Base-by-base conservation (phyloP, 2,113 vertebrate genomes). In the Pelvicachromis taeniatus region DNA sequence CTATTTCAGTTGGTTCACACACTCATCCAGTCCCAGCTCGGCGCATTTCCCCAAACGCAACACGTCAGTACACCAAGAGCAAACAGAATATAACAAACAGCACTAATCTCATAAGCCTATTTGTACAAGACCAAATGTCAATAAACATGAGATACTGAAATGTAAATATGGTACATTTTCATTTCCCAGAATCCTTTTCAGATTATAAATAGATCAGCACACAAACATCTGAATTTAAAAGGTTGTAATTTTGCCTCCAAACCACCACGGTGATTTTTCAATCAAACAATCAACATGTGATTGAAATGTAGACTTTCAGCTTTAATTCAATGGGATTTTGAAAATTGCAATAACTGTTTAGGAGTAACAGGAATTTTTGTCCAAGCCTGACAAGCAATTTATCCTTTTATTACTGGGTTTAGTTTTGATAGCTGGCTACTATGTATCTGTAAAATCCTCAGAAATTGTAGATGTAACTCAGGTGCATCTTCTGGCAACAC, bases 1-100 rank as follows among this genome's bases (percentile, higher is more conserved):
- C 87, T 65, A 90, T 87, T 78, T 91, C 82, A 29, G 78, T 91
- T 84, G 86, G 81, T 83, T 87, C 78, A 33, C 55, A 29, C 53
- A 52, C 21, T 48, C 87, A 84, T 65, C 61, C 84, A 21, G 52
- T 85, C 78, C 68, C 77, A 35, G 83, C 70, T 65, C 83, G 78
- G 40, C 77, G 45, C 80, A 73, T 88, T 88, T 91, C 78, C 78
- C 85, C 9, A 75, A 83, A 82, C 12, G n/a, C 50, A 78, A 68
- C 78, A 85, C 63, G 10, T 85, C 56, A 84, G 40, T 42, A 33
- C 33, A 61, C 52, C 16, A 26, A 59, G 38, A 58, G 33, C 78
- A 84, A 85, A 90, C 65, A 84, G 2, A 68, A 45, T 58, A 38
- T 78, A 84, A 50, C 77, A 79, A 88, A 86, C 16, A 26, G 9